These are phyloP conservation scores for Yasuhikotakia modesta DNA, from an alignment of 2,797 vertebrate species.

Conservation along the genomic window DNA sequence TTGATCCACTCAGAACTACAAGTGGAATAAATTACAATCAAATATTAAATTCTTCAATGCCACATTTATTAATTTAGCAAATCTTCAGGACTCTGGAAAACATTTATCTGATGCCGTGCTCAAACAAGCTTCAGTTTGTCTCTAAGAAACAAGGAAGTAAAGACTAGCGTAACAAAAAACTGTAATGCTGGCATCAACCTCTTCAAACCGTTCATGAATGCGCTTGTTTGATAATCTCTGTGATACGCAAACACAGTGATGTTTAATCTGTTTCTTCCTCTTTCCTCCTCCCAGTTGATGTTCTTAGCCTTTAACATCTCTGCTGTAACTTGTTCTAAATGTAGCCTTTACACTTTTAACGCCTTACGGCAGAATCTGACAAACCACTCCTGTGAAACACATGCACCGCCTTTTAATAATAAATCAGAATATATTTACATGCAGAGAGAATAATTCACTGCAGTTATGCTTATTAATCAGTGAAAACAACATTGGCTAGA, in stretches of 20 bases:
- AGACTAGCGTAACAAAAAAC: not conserved
- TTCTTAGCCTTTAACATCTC: not conserved
- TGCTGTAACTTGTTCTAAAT: conserved; percentile 27
- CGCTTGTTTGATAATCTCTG: conserved; percentile 17
- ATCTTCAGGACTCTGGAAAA: not conserved
- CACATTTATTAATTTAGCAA: not conserved
- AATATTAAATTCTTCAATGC: not conserved
- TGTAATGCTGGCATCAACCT: not conserved
- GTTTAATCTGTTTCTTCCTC: not conserved
- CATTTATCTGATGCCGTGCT: not conserved
- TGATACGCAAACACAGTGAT: conserved; percentile 8
- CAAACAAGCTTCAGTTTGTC: not conserved
- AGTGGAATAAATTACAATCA: not conserved
- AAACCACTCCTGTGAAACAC: conserved; percentile 22
- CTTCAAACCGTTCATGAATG: conserved; percentile 7
- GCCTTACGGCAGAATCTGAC: not conserved
- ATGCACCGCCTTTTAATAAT: conserved; percentile 5
- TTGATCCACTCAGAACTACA: not conserved
- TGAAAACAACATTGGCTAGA: not conserved
- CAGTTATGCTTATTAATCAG: not conserved
- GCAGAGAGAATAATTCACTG: not conserved
- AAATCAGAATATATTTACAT: not conserved
- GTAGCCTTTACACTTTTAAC: too few relatives aligned
- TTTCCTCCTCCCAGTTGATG: not conserved
- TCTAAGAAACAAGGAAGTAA: not conserved